Evolutionary conservation across 2,797 vertebrate species (phyloP), one percentile per base, ranked within the genome.

Genomic region (Mastacembelus armatus): DNA sequence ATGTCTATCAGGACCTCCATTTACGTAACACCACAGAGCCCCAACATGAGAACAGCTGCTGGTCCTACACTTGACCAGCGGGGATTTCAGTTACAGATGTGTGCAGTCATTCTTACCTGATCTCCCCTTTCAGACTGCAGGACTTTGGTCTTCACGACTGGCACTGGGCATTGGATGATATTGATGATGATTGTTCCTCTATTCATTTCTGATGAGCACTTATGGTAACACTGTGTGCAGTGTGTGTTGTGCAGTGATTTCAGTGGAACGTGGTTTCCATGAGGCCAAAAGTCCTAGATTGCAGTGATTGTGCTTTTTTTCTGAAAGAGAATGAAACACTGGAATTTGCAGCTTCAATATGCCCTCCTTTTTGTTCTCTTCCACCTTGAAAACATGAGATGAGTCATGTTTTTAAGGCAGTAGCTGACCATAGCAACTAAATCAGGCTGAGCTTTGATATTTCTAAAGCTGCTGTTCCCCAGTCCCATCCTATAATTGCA

Each of bases 131-230:
- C 96, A 98, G 98, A 95, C 91, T 94, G 88, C 94, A 96, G 92
- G 96, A 96, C 92, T 91, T 94, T 81, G 93, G 95, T 88, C 94
- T 97, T 91, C 96, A 96, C 91, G 96, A 98, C 93, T 98, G 96
- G 96, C 94, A 95, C 93, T 98, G 96, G 97, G 95, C 95, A 29
- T 90, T 98, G 95, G 96, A 98, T 95, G 96, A 98, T 92, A 90
- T 95, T 86, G 95, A 96, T 92, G 96, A 96, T 90, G 95, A 94
- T 90, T 95, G 94, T 95, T 93, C 93, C 84, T 98, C 87, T 58
- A 77, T 97, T 96, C 94, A 95, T 96, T 97, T 98, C 93, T 98
- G 95, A 97, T 93, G 90, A 93, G 80, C 91, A 85, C 86, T 5
- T 63, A 62, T 74, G 91, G 89, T 90, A 85, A 80, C 66, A 50